Evolutionary conservation across 2,888 invertebrate species (phyloP).

Genomic region (Rhingia campestris): DNA sequence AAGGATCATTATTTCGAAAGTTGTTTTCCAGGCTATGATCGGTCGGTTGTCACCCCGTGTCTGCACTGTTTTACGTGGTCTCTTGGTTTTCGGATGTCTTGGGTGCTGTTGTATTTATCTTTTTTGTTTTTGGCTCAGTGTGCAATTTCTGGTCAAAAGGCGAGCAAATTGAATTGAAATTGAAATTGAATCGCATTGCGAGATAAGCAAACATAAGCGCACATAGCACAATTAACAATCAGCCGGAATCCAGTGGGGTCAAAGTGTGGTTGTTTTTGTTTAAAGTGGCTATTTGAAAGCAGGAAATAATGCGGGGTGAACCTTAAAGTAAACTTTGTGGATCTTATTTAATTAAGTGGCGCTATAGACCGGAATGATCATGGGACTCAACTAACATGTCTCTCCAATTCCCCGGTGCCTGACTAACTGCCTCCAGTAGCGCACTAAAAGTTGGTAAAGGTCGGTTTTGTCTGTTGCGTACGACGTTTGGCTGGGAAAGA

Average conservation of each 20-base stretch:
- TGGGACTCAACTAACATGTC: no score
- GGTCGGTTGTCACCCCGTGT: conserved; percentile 13
- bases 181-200: conserved; percentile 33
- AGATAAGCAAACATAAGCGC: conserved; percentile 42
- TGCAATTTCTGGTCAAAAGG: conserved; percentile 51
- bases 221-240: conserved; percentile 36
- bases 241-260: conserved; percentile 31
- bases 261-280: background rate
- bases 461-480: no score
- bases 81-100: conserved; percentile 44
- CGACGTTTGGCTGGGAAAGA: no score
- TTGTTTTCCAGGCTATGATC: conserved; percentile 70
- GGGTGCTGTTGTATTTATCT: background rate
- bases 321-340: no score
- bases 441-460: no score
- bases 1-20: conserved; percentile 74
- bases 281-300: no score
- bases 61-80: conserved; percentile 9
- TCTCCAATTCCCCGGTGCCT: no score
- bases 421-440: no score
- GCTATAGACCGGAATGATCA: no score
- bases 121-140: conserved; percentile 1
- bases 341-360: no score
- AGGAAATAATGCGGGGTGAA: no score
- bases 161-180: conserved; percentile 49